Conservation (phyloP, 2,797 vertebrate species). For the Carapus acus region DNA sequence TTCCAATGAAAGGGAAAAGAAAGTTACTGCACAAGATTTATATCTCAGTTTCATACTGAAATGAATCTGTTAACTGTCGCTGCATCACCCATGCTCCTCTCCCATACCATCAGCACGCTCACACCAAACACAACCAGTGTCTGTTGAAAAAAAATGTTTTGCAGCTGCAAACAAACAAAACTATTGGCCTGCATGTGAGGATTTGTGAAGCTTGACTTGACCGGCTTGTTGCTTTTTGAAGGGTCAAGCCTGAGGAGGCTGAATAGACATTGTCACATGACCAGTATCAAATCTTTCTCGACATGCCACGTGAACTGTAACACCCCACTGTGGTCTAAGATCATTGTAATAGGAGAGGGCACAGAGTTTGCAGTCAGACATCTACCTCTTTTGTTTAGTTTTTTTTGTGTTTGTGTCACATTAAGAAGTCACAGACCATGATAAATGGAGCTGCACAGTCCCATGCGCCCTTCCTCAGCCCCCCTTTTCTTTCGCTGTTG, state of each 20-base stretch:
- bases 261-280: slow-evolving; percentile 43
- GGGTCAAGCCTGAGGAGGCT: slow-evolving; percentile 27
- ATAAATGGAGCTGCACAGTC: slow-evolving; percentile 53
- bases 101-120: slow-evolving; percentile 27
- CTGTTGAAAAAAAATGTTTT: slow-evolving; percentile 47
- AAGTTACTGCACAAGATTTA: slow-evolving; percentile 31
- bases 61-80: slow-evolving; percentile 47
- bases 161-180: slow-evolving; percentile 45
- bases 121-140: slow-evolving; percentile 50
- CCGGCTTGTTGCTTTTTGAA: slow-evolving; percentile 44
- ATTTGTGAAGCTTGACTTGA: slow-evolving; percentile 55
- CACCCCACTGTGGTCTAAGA: slow-evolving; percentile 23
- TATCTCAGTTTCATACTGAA: slow-evolving; percentile 52
- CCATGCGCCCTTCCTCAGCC: slow-evolving; percentile 45
- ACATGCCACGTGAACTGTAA: slow-evolving; percentile 49
- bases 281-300: slow-evolving; percentile 48
- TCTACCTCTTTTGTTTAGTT: slow-evolving; percentile 17
- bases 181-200: slow-evolving; percentile 47
- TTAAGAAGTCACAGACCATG: slow-evolving; percentile 47
- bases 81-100: slow-evolving; percentile 41
- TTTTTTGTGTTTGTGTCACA: slow-evolving; percentile 41
- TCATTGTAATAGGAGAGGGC: slow-evolving; percentile 31
- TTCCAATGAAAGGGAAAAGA: slow-evolving; percentile 10
- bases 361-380: slow-evolving; percentile 53
- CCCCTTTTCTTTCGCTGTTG: slow-evolving; percentile 7